Conservation (phyloP, 2,113 vertebrate species). For the Nicator chloris region DNA sequence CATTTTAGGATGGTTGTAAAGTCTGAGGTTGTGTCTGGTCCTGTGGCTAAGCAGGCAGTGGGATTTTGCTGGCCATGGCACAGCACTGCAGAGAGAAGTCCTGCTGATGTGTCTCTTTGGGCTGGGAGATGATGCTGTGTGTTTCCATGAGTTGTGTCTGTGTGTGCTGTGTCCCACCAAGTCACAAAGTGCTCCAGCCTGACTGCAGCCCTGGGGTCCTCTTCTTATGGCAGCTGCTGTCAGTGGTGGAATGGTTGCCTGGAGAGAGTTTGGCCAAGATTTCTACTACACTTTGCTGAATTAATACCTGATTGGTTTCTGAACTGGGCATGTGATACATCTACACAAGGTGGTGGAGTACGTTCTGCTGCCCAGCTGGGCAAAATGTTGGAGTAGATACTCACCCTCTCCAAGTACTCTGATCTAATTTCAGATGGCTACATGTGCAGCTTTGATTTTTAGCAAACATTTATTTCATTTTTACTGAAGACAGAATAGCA, state of each 20-base stretch:
- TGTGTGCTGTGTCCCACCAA: neutral
- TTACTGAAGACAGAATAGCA: neutral
- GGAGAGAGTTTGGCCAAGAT: neutral
- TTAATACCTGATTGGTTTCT: neutral
- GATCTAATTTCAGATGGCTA: neutral
- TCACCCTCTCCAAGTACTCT: neutral
- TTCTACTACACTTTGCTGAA: neutral
- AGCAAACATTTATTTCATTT: neutral
- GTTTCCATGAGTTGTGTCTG: neutral
- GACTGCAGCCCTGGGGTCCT: neutral
- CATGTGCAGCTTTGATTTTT: neutral
- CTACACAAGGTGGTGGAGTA: neutral
- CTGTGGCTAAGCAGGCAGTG: neutral
- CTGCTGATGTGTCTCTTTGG: neutral
- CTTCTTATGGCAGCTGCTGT: neutral
- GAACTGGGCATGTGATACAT: neutral
- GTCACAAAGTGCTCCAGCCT: neutral
- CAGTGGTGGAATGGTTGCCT: neutral
- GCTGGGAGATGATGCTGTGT: neutral
- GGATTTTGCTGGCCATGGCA: neutral
- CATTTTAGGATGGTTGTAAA: neutral
- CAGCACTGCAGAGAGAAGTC: neutral
- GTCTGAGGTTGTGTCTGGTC: neutral
- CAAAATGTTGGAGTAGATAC: neutral
- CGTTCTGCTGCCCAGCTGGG: neutral